Evolutionary conservation across 2,797 vertebrate species (phyloP), one percentile per base, ranked within the genome.

Genomic region (Sebastes taczanowskii): DNA sequence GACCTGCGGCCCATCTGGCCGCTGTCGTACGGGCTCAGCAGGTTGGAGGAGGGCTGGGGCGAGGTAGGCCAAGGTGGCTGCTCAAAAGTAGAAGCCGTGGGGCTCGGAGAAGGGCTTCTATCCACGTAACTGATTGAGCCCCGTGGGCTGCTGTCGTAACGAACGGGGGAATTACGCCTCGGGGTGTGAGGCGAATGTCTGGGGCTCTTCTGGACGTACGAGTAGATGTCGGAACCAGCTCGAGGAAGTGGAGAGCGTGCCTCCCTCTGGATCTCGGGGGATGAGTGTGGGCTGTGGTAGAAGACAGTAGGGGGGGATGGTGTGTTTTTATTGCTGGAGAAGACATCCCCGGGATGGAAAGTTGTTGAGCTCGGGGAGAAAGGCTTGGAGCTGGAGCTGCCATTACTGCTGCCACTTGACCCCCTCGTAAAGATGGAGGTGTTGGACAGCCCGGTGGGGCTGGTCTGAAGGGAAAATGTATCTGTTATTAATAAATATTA

Each of bases 1-100:
- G 95, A 94, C 81, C 89, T 89, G 27, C 55, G 91, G 25, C 92
- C 89, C 49, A 42, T 80, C 35, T 55, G 74, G 72, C 22, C 25
- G 14, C 30, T 61, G 16, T 95, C 94, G 4, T 89, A 92, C 0
- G 75, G 89, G 30, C 67, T 81, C 27, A 93, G 71, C 0, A 88
- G 14, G 0, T 63, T 92, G 13, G 23, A 2, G 46, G 88, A 14
- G 18, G 68, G 1, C 11, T 76, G 79, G 56, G 4, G 2, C 9
- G 88, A 16, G 46, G 29, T 0, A 2, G 78, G 38, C 2, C 76
- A 65, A 18, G 65, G 0, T 1, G 69, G 6, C 10, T 58, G 86
- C n/a, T 80, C 96, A 60, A 34, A 92, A 77, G 14, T 81, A 75
- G 4, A 78, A 65, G 2, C 5, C n/a, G 1, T 85, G 59, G 62